Percentiles rank a stretch among this genome's conserved stretches.
Evolutionary conservation across 1,140 invertebrate species (phyloP).

Genomic region (Paramacrobiotus metropolitanus): DNA sequence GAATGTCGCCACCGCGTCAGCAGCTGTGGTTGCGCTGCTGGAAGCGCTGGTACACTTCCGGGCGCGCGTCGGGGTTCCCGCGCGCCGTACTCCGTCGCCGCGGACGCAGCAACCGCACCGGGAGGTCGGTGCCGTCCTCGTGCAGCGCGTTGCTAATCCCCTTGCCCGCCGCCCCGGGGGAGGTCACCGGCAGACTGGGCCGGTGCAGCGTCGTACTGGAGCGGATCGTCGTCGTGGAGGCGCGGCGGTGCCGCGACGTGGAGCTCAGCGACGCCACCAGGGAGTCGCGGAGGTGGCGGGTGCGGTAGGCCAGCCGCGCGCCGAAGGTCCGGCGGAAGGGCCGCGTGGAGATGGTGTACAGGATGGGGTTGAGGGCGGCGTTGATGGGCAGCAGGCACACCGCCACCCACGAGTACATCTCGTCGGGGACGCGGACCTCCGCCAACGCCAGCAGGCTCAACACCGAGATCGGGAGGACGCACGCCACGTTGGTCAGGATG

Average conservation of each 20-base stretch:
- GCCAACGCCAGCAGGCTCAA: constrained; percentile 23
- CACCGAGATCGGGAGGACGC: constrained; percentile 27
- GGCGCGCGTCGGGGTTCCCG: too few relatives aligned
- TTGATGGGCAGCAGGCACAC: constrained; percentile 52
- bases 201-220: too few relatives aligned
- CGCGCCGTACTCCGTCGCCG: too few relatives aligned
- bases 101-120: too few relatives aligned
- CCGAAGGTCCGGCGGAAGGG: constrained; percentile 22
- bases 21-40: too few relatives aligned
- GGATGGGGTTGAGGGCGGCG: constrained; percentile 46
- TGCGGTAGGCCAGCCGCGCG: not conserved
- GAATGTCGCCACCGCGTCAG: too few relatives aligned
- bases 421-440: constrained; percentile 19
- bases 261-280: not conserved
- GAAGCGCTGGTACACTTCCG: too few relatives aligned
- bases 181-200: too few relatives aligned
- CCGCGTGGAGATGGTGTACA: constrained; percentile 52
- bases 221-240: too few relatives aligned
- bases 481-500: constrained; percentile 25
- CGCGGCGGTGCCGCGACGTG: not conserved
- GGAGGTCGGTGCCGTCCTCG: too few relatives aligned
- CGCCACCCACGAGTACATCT: constrained; percentile 42
- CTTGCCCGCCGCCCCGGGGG: too few relatives aligned
- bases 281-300: not conserved
- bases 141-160: too few relatives aligned